phyloP scores from a whole-genome alignment of 2,888 invertebrate genomes.

The Linnaemya tessellans region DNA sequence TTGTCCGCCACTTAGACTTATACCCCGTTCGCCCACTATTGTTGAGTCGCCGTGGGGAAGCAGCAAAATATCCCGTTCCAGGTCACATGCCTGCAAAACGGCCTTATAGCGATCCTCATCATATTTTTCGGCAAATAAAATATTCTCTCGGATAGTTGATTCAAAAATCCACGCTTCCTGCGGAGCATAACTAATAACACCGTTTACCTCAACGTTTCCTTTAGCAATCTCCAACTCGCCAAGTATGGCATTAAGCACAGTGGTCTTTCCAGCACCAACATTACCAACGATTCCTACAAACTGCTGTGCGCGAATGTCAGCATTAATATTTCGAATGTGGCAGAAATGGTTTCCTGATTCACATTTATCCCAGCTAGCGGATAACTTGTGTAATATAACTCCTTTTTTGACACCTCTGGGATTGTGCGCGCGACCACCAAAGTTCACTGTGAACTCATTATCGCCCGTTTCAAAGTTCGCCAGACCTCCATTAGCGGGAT shows the following conservation, averaged over 20 bases:
- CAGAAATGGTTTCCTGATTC: slow-evolving; percentile 73
- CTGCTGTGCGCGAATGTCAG: slow-evolving; percentile 79
- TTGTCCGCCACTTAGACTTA: slow-evolving; percentile 89
- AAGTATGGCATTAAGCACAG: slow-evolving; percentile 88
- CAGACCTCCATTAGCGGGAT: slow-evolving; percentile 77
- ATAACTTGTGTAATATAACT: slow-evolving; percentile 83
- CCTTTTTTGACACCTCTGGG: slow-evolving; percentile 77
- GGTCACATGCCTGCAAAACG: slow-evolving; percentile 85
- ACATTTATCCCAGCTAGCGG: slow-evolving; percentile 85
- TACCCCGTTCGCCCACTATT: slow-evolving; percentile 87
- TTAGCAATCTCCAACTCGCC: slow-evolving; percentile 87
- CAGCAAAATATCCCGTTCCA: slow-evolving; percentile 86
- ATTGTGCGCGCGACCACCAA: slow-evolving; percentile 76
- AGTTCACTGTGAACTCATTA: slow-evolving; percentile 76
- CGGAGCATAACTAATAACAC: slow-evolving; percentile 89
- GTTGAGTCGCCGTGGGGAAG: slow-evolving; percentile 85
- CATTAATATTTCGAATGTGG: slow-evolving; percentile 83
- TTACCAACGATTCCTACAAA: slow-evolving; percentile 87
- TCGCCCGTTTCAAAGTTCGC: slow-evolving; percentile 76
- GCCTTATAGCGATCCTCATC: slow-evolving; percentile 84
- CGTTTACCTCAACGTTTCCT: slow-evolving; percentile 86
- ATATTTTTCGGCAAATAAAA: slow-evolving; percentile 91
- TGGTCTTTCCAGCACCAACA: slow-evolving; percentile 90
- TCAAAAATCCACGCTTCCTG: slow-evolving; percentile 93
- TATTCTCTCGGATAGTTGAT: slow-evolving; percentile 94